These are phyloP conservation scores for Watsonalla binaria DNA, from an alignment of 2,888 invertebrate species.

Conservation along the genomic window DNA sequence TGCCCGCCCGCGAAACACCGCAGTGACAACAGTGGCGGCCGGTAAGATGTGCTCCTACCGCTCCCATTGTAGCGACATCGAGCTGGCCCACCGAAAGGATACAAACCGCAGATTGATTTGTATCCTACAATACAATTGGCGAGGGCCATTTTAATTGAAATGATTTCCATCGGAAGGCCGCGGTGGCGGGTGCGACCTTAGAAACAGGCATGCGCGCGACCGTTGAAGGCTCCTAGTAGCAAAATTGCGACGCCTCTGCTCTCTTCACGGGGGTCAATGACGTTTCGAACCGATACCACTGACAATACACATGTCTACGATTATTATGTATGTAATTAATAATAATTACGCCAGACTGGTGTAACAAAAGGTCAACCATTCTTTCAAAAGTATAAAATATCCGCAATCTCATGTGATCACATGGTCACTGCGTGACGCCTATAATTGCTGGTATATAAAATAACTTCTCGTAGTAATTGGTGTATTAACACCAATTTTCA, in stretches of 20 bases:
- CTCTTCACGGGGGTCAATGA: slow-evolving; percentile 64
- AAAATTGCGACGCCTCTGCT: slow-evolving; percentile 58
- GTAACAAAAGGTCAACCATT: no score
- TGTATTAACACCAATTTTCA: no score
- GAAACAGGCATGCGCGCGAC: slow-evolving; percentile 71
- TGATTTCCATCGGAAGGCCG: slow-evolving; percentile 57
- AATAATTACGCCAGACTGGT: background rate
- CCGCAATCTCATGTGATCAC: no score
- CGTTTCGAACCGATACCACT: slow-evolving; percentile 50
- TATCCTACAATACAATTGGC: slow-evolving; percentile 24
- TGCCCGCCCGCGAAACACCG: slow-evolving; percentile 79
- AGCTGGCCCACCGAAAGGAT: slow-evolving; percentile 12
- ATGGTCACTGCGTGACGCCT: no score
- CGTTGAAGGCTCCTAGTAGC: slow-evolving; percentile 54
- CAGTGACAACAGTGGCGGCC: slow-evolving; percentile 75
- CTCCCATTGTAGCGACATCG: slow-evolving; percentile 42
- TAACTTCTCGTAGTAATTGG: no score
- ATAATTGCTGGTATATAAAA: no score
- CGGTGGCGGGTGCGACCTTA: slow-evolving; percentile 60
- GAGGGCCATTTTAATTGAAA: slow-evolving; percentile 62
- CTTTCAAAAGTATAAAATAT: no score
- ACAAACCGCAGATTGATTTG: slow-evolving; percentile 8
- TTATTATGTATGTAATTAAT: slow-evolving; percentile 10
- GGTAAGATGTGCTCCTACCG: slow-evolving; percentile 75
- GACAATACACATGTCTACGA: slow-evolving; percentile 27